Evolutionary conservation across 1,140 invertebrate species (phyloP).

Genomic region (Homarus americanus): DNA sequence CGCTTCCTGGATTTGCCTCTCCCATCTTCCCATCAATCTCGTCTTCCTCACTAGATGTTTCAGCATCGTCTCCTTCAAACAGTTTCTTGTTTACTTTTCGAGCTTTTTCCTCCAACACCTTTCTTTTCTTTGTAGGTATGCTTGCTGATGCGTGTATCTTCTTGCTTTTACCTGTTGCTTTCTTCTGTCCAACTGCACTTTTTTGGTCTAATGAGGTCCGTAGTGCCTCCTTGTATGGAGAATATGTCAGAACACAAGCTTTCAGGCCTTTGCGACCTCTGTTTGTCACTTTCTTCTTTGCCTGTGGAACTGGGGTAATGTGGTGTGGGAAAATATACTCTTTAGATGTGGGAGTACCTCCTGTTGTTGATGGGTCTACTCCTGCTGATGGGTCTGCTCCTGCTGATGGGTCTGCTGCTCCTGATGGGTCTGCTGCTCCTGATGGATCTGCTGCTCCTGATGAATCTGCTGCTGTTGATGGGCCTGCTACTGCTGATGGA

Average conservation of each 20-base stretch:
- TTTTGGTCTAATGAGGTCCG: constrained; percentile 9
- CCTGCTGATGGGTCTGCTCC: no score
- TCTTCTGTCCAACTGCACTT: constrained; percentile 20
- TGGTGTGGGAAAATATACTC: no score
- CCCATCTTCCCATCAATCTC: background rate
- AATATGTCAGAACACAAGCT: constrained; percentile 4
- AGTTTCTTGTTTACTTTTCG: background rate
- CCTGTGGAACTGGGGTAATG: no score
- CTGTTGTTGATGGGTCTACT: no score
- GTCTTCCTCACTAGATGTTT: background rate
- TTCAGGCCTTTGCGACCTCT: constrained; percentile 28
- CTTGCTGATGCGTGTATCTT: background rate
- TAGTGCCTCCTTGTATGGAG: constrained; percentile 14
- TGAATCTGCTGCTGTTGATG: no score
- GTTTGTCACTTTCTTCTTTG: no score
- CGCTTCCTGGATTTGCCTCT: background rate
- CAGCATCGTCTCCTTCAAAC: constrained; percentile 18
- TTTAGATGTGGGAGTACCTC: no score
- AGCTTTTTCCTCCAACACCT: background rate
- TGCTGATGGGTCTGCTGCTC: no score
- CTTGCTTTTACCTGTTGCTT: background rate
- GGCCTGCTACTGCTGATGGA: no score
- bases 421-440: no score
- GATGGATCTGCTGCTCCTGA: no score
- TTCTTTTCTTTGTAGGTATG: background rate